Conservation (phyloP, 1,140 invertebrate species). For the Drosophila jambulina region DNA sequence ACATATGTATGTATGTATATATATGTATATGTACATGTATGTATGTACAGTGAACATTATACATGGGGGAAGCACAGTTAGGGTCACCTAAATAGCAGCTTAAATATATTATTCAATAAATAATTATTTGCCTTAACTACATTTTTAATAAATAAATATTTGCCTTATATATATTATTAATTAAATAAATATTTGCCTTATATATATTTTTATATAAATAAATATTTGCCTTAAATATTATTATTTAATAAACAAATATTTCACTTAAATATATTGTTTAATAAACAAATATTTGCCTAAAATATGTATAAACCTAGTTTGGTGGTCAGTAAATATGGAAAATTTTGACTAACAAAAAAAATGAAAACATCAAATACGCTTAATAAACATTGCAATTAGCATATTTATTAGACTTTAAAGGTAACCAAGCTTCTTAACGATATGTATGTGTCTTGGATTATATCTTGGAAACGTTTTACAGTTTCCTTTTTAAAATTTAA, state of each 20-base stretch:
- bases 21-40: not conserved
- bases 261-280: not conserved
- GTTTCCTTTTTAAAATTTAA: not conserved
- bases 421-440: not conserved
- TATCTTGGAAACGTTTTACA: not conserved
- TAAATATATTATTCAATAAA: not conserved
- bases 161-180: not conserved
- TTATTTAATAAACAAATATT: not conserved
- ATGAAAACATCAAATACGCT: not conserved
- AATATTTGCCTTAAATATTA: not conserved
- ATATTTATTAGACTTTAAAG: conserved; percentile 4
- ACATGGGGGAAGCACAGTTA: conserved; percentile 1
- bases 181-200: not conserved
- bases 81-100: conserved; percentile 4
- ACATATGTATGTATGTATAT: conserved; percentile 13
- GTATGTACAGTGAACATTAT: not conserved
- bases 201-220: not conserved
- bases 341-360: not conserved
- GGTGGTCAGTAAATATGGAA: not conserved
- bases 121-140: not conserved
- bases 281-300: not conserved
- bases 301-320: not conserved
- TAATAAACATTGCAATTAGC: conserved; percentile 19
- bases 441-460: not conserved
- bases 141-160: not conserved